Evolutionary conservation across 2,113 vertebrate genomes (phyloP), one percentile per base, ranked within the genome.

Genomic region (Callipepla squamata): DNA sequence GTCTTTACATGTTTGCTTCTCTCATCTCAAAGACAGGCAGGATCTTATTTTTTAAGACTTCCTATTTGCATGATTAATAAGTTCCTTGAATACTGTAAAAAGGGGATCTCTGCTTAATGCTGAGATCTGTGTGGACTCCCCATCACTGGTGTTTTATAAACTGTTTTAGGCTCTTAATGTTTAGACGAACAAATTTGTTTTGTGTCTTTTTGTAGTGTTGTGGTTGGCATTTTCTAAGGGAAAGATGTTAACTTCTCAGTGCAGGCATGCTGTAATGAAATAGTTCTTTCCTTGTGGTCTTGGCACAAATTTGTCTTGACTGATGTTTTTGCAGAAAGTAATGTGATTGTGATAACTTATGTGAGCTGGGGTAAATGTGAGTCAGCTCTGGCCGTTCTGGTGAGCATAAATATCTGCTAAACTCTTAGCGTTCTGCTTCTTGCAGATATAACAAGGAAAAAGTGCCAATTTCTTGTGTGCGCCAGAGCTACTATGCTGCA

Each of bases 141-240:
- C 14, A 34, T 72, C 0, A 0, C 57, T 94, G 77, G 67, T 55
- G 50, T 90, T 93, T 93, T 86, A 89, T 38, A 90, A 94, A 36
- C 47, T 67, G n/a, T 88, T 96, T 62, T 34, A 58, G 76, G 63
- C 63, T 91, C 45, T 83, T 88, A 93, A 83, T 93, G 55, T 95
- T 92, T 88, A 80, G 88, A 34, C 34, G 85, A 87, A 80, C 67
- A 65, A 76, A 61, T 77, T 87, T 53, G 26, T 28, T 55, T 55
- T 55, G 50, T 23, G 22, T 30, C 28, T 28, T 94, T 82, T 66
- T 89, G 62, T 80, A 85, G 32, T 85, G 47, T 32, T 80, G 55
- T 61, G 81, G 63, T 62, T 89, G 89, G 89, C 85, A 83, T 92
- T 95, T 94, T 85, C 79, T 80, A 17, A 68, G 85, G 93, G 76